Conservation (phyloP, 2,113 vertebrate species). For the Grus americana region DNA sequence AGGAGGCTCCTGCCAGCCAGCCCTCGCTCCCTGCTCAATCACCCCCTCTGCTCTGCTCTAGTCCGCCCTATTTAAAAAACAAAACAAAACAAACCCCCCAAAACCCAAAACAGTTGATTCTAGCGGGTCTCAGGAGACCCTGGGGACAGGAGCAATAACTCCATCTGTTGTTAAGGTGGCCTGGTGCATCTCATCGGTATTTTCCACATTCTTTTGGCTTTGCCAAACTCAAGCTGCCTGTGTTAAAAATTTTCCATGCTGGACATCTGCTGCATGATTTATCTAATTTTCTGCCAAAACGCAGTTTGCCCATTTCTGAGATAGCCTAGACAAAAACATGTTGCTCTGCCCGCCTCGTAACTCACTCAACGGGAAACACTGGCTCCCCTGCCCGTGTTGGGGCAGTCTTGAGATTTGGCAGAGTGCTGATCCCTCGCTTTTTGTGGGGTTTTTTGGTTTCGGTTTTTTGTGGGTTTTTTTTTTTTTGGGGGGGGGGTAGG, state of each 20-base stretch:
- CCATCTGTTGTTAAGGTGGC: neutral
- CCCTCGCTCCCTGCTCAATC: neutral
- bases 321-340: neutral
- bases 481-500: too few relatives aligned
- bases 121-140: neutral
- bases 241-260: slow-evolving; percentile 53
- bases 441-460: neutral
- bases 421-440: neutral
- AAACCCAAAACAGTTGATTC: neutral
- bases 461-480: too few relatives aligned
- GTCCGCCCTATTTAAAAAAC: neutral
- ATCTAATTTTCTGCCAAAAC: slow-evolving; percentile 57
- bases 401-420: neutral
- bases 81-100: neutral
- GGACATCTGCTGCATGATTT: slow-evolving; percentile 61
- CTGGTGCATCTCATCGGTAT: neutral
- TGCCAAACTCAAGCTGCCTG: neutral
- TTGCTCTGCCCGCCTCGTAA: neutral
- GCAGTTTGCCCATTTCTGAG: slow-evolving; percentile 10
- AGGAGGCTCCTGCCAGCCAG: neutral
- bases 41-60: neutral
- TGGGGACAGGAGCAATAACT: neutral
- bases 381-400: neutral
- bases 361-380: neutral
- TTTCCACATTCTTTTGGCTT: slow-evolving; percentile 39